phyloP scores from a whole-genome alignment of 1,140 invertebrate genomes.

The Araneus ventricosus region DNA sequence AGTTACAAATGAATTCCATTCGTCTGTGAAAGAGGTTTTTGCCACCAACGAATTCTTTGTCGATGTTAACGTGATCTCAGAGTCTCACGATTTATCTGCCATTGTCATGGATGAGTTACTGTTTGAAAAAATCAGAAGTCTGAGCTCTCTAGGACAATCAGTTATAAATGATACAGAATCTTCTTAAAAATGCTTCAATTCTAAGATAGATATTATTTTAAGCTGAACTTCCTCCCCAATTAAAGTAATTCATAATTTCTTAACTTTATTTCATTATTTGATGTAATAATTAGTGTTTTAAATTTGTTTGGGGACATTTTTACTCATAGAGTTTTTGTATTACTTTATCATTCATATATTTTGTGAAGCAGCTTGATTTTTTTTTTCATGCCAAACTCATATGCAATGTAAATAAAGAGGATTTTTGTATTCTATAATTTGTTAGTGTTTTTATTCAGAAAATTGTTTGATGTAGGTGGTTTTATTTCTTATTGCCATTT shows the following conservation, averaged over 20 bases:
- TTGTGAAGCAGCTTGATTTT: not conserved
- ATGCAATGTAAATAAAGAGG: conserved; percentile 18
- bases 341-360: not conserved
- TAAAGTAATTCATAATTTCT: not conserved
- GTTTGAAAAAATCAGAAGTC: not conserved
- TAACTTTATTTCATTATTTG: not conserved
- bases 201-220: not conserved
- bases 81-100: not conserved
- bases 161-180: not conserved
- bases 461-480: no score
- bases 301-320: not conserved
- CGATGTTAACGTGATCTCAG: not conserved
- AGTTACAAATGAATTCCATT: not conserved
- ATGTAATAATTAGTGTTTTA: not conserved
- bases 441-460: no score
- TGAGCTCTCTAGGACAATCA: not conserved
- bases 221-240: not conserved
- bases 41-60: not conserved
- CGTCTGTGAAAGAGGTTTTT: not conserved
- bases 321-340: not conserved
- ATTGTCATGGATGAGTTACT: not conserved
- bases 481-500: no score
- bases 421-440: not conserved
- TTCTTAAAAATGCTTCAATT: not conserved
- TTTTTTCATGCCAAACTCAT: not conserved